Conservation (phyloP, 2,797 vertebrate species). For the Etheostoma perlongum region DNA sequence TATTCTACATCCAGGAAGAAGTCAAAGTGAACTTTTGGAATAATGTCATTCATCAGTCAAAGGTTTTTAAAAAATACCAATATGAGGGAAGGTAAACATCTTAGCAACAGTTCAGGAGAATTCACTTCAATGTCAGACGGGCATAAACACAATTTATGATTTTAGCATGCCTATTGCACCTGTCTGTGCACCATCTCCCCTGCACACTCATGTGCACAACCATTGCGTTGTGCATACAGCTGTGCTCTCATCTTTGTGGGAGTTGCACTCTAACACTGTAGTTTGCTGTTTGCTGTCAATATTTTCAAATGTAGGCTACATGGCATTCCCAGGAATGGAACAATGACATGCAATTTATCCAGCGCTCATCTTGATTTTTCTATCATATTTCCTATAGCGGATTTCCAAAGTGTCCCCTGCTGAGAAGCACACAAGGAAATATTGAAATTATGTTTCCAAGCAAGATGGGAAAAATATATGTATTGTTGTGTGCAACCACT, state of each 20-base stretch:
- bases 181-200: background rate
- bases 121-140: background rate
- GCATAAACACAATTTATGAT: background rate
- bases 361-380: background rate
- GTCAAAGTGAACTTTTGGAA: background rate
- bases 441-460: too few relatives aligned
- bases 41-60: accelerated
- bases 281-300: background rate
- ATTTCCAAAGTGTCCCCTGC: background rate
- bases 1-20: background rate
- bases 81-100: background rate
- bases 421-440: background rate
- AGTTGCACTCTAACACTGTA: background rate
- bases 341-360: background rate
- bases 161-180: background rate
- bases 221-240: background rate
- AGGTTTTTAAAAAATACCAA: background rate
- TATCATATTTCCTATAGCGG: background rate
- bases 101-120: too few relatives aligned
- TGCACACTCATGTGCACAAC: background rate
- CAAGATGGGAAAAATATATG: too few relatives aligned
- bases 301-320: background rate
- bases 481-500: too few relatives aligned
- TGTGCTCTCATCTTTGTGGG: background rate
- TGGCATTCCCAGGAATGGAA: background rate